Percentiles rank a stretch among this genome's conserved stretches.
Evolutionary conservation across 2,888 invertebrate genomes (phyloP).

Genomic region (Spisula subtruncata): DNA sequence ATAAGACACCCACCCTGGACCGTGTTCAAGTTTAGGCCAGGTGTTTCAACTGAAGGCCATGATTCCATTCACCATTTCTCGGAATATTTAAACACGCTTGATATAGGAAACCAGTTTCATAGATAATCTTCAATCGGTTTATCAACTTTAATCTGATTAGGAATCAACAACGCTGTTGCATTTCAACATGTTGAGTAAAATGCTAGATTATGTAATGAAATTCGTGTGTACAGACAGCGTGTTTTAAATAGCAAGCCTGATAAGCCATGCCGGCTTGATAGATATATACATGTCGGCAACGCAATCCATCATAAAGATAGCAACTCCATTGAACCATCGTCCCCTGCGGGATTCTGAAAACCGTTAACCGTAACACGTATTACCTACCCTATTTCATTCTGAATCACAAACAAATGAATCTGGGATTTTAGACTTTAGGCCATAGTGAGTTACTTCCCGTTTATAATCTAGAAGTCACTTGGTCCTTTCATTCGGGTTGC

Average conservation of each 20-base stretch:
- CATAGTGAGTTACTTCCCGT: too few relatives aligned
- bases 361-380: too few relatives aligned
- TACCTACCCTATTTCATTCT: too few relatives aligned
- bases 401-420: too few relatives aligned
- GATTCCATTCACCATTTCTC: constrained; percentile 45
- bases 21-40: constrained; percentile 39
- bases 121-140: constrained; percentile 60
- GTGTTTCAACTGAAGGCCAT: constrained; percentile 38
- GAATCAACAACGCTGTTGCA: constrained; percentile 49
- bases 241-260: constrained; percentile 43
- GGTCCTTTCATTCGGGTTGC: too few relatives aligned
- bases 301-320: constrained; percentile 28
- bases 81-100: constrained; percentile 31
- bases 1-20: constrained; percentile 19
- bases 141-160: constrained; percentile 54
- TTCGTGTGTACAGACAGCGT: constrained; percentile 56
- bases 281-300: constrained; percentile 37
- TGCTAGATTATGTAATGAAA: constrained; percentile 63
- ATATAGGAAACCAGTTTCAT: constrained; percentile 39
- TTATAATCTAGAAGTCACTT: too few relatives aligned
- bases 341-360: not conserved
- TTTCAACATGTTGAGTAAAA: constrained; percentile 50
- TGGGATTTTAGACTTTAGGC: too few relatives aligned
- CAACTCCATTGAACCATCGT: not conserved
- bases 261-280: constrained; percentile 36